A percentile compares a stretch with the other conserved stretches of the same genome.
These are phyloP conservation scores for Leptinotarsa peninsularis DNA, from an alignment of 2,888 invertebrate species.

Conservation along the genomic window DNA sequence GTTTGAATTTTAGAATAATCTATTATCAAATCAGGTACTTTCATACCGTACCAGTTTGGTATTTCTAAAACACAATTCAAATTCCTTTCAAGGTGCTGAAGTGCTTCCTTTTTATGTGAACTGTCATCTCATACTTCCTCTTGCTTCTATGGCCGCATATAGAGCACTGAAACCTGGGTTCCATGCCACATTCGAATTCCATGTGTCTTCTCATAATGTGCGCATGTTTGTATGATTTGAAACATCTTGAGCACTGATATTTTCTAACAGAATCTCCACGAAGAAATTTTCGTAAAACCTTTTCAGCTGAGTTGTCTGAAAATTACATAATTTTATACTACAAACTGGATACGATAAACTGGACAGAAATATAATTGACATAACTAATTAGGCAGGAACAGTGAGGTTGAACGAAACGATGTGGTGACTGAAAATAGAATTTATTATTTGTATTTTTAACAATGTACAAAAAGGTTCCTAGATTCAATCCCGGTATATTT, in stretches of 20 bases:
- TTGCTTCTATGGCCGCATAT: slow-evolving; percentile 68
- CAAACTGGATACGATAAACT: too few relatives aligned
- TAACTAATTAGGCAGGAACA: background rate
- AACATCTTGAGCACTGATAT: slow-evolving; percentile 69
- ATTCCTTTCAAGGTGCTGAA: slow-evolving; percentile 15
- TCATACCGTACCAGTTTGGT: too few relatives aligned
- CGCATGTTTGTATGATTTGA: slow-evolving; percentile 71
- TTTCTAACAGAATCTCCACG: slow-evolving; percentile 24
- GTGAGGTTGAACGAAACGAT: slow-evolving; percentile 15
- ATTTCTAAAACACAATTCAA: too few relatives aligned
- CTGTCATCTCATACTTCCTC: slow-evolving; percentile 57
- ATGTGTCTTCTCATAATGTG: slow-evolving; percentile 72
- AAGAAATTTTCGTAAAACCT: slow-evolving; percentile 36
- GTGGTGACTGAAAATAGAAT: slow-evolving; percentile 9
- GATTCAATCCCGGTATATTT: slow-evolving; percentile 1
- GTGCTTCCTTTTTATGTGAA: slow-evolving; percentile 55
- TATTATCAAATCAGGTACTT: too few relatives aligned
- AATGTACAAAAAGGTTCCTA: slow-evolving; percentile 1
- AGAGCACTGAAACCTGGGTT: slow-evolving; percentile 70
- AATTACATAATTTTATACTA: slow-evolving; percentile 18
- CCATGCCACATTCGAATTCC: slow-evolving; percentile 72
- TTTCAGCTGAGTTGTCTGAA: slow-evolving; percentile 41
- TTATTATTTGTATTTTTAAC: slow-evolving; percentile 10
- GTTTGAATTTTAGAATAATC: too few relatives aligned
- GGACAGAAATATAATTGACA: too few relatives aligned